These are phyloP conservation scores for Antennarius maculatus DNA, from an alignment of 2,797 vertebrate species.

Conservation along the genomic window DNA sequence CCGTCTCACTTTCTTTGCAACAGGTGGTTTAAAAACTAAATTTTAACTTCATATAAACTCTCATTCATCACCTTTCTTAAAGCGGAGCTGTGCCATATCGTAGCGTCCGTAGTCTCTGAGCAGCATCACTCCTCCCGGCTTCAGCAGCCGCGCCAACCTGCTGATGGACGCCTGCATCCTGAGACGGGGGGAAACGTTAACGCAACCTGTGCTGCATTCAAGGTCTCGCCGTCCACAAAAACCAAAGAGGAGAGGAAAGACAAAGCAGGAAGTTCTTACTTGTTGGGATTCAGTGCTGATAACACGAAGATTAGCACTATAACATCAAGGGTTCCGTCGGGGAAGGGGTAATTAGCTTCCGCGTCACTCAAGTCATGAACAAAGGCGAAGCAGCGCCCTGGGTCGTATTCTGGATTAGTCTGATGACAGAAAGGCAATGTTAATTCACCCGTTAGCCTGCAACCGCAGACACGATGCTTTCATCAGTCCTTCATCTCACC, in stretches of 20 bases:
- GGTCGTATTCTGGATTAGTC: slow-evolving; percentile 89
- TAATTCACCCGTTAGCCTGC: slow-evolving; percentile 17
- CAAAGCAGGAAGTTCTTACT: slow-evolving; percentile 77
- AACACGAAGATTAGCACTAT: slow-evolving; percentile 96
- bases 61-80: slow-evolving; percentile 89
- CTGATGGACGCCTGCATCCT: slow-evolving; percentile 87
- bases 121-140: slow-evolving; percentile 91
- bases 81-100: slow-evolving; percentile 96
- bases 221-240: background rate
- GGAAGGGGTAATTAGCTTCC: slow-evolving; percentile 86
- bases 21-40: too few species aligned
- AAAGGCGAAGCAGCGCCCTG: slow-evolving; percentile 91
- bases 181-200: slow-evolving; percentile 32
- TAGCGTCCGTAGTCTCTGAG: slow-evolving; percentile 97
- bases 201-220: background rate
- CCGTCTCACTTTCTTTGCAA: too few species aligned
- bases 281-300: slow-evolving; percentile 92
- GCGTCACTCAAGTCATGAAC: slow-evolving; percentile 91
- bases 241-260: background rate
- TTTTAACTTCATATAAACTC: too few species aligned
- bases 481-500: slow-evolving; percentile 75
- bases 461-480: slow-evolving; percentile 4
- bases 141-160: slow-evolving; percentile 87
- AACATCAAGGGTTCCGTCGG: slow-evolving; percentile 86
- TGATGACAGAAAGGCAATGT: slow-evolving; percentile 59